phyloP scores from a whole-genome alignment of 2,888 invertebrate genomes.

The Polyommatus iphigenia region DNA sequence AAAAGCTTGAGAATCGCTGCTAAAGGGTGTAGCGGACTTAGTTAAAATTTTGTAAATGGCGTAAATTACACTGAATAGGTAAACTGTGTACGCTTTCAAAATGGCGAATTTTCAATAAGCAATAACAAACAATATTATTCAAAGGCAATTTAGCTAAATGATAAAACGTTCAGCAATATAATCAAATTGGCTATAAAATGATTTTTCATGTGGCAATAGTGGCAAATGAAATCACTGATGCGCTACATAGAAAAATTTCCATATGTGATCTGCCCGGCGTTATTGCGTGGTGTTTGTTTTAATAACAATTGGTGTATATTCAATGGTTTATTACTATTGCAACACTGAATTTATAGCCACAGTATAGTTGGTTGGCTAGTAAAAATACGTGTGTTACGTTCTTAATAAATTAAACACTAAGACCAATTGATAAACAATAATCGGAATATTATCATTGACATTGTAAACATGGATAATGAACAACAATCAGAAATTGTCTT shows the following conservation, averaged over 20 bases:
- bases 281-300: conserved; percentile 51
- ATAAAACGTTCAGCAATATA: conserved; percentile 23
- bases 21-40: too few species aligned
- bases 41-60: too few species aligned
- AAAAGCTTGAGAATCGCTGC: too few species aligned
- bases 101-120: conserved; percentile 33
- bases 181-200: conserved; percentile 32
- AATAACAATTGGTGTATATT: conserved; percentile 43
- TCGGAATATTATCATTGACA: background rate
- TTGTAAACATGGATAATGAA: background rate
- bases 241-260: conserved; percentile 40
- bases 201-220: conserved; percentile 29
- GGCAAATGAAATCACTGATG: conserved; percentile 38
- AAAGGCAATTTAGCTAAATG: conserved; percentile 32
- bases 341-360: conserved; percentile 12
- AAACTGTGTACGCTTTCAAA: background rate
- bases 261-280: conserved; percentile 41
- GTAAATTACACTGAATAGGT: too few species aligned
- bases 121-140: conserved; percentile 33
- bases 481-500: background rate
- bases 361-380: background rate
- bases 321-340: conserved; percentile 25
- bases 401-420: background rate
- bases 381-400: background rate
- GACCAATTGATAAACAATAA: background rate